These are phyloP conservation scores for Haliaeetus leucogaster DNA, from an alignment of 2,113 vertebrate genomes.

Conservation along the genomic window DNA sequence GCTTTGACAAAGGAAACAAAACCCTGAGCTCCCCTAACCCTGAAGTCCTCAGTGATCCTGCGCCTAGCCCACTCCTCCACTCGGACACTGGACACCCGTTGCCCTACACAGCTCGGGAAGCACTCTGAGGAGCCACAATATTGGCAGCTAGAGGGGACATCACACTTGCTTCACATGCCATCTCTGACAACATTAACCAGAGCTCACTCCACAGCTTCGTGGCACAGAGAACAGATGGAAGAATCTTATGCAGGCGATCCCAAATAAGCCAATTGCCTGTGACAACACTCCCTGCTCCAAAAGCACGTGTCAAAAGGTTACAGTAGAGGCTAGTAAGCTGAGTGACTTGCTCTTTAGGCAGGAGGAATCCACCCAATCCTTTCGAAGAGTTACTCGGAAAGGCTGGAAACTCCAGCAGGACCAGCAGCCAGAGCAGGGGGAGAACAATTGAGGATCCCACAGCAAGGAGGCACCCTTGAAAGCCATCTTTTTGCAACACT, in stretches of 20 bases:
- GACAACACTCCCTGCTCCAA: not conserved
- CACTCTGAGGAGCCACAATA: not conserved
- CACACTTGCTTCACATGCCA: not conserved
- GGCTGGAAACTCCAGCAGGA: not conserved
- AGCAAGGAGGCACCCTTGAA: not conserved
- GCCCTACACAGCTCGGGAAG: not conserved
- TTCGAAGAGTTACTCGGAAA: not conserved
- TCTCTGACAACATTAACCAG: not conserved
- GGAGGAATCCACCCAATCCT: not conserved
- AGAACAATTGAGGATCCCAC: not conserved
- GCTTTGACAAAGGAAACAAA: not conserved
- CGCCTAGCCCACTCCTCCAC: not conserved
- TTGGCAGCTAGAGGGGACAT: not conserved
- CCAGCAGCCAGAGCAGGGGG: not conserved
- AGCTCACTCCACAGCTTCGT: not conserved
- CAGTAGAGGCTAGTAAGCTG: not conserved
- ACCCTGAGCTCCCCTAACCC: not conserved
- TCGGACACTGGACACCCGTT: not conserved
- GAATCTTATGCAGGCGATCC: not conserved
- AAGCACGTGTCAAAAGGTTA: not conserved
- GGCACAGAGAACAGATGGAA: not conserved
- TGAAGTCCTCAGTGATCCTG: not conserved
- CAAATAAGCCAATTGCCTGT: not conserved
- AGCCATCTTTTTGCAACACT: not conserved
- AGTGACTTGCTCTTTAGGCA: not conserved